phyloP scores from a whole-genome alignment of 2,113 vertebrate genomes.

The Zosterops lateralis region DNA sequence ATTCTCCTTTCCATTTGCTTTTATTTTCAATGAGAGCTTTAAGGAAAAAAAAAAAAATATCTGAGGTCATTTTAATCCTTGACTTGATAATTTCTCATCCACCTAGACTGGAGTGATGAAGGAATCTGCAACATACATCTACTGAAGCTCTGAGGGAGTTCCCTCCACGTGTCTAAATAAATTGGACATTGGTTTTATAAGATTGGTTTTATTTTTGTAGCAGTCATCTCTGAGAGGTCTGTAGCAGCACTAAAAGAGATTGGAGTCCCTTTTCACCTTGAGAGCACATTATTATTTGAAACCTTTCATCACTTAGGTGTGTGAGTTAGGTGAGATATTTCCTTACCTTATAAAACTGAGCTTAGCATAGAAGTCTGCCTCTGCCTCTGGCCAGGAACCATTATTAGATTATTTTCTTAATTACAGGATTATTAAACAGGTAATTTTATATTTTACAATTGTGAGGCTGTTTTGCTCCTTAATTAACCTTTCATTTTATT shows the following conservation, averaged over 20 bases:
- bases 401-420: neutral
- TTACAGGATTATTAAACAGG: neutral
- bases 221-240: neutral
- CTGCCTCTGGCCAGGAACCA: neutral
- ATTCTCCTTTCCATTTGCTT: neutral
- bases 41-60: neutral
- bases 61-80: neutral
- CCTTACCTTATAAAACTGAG: neutral
- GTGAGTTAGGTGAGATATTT: neutral
- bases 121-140: neutral
- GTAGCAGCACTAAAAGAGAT: neutral
- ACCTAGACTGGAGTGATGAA: neutral
- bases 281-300: neutral
- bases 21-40: neutral
- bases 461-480: neutral
- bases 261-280: conserved; percentile 2
- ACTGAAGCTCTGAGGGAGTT: neutral
- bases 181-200: neutral
- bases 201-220: neutral
- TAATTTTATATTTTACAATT: neutral
- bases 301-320: neutral
- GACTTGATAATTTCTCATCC: neutral
- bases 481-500: conserved; percentile 2
- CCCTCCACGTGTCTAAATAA: neutral
- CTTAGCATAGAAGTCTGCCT: neutral